These are phyloP conservation scores for Ambastaia sidthimunki DNA, from an alignment of 2,797 vertebrate genomes.

Conservation along the genomic window DNA sequence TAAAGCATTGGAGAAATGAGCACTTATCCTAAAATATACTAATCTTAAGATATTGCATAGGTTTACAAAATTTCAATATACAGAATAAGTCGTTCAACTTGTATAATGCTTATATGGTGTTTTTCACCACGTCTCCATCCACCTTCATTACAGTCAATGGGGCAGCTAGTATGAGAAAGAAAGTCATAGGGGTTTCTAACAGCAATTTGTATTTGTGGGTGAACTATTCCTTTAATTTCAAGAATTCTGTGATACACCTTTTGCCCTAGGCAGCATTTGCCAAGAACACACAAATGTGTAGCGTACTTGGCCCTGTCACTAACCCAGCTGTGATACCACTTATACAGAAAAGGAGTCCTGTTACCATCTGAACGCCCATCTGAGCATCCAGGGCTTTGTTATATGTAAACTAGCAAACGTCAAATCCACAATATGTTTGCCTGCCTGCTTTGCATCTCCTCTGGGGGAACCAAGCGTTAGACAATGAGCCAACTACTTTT, in stretches of 20 bases:
- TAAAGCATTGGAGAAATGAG: not conserved
- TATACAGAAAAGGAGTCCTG: constrained; percentile 30
- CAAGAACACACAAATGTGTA: constrained; percentile 24
- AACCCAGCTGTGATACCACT: constrained; percentile 22
- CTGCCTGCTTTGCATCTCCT: constrained; percentile 52
- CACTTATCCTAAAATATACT: not conserved
- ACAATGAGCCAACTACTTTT: constrained; percentile 21
- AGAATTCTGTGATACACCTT: not conserved
- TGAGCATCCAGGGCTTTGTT: constrained; percentile 57
- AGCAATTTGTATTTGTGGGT: not conserved
- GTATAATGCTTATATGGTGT: too few relatives aligned
- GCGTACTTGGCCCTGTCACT: constrained; percentile 41
- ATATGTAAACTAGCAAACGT: constrained; percentile 64
- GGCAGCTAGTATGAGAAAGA: not conserved
- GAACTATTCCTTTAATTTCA: not conserved
- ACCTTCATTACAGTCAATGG: too few relatives aligned
- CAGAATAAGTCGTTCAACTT: not conserved
- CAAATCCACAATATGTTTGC: constrained; percentile 65
- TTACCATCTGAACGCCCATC: constrained; percentile 51
- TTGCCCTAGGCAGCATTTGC: constrained; percentile 10
- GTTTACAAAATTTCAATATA: not conserved
- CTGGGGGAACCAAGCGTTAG: constrained; percentile 9
- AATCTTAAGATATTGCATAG: not conserved
- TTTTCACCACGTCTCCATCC: too few relatives aligned
- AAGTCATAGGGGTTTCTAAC: not conserved